phyloP scores from a whole-genome alignment of 2,113 vertebrate species.

The Capreolus pygargus region DNA sequence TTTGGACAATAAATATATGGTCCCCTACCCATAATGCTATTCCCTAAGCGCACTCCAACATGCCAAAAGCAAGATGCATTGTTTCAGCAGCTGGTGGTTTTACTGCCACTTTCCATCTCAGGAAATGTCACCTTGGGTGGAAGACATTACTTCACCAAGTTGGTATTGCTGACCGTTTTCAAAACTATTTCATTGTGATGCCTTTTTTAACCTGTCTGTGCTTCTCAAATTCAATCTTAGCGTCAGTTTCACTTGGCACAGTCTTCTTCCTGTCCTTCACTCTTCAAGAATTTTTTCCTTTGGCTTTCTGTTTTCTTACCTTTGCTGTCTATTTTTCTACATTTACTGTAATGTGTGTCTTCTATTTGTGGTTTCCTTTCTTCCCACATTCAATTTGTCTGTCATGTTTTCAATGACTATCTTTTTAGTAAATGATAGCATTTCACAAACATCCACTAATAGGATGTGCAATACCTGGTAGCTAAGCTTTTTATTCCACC shows the following conservation, averaged over 20 bases:
- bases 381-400: slow-evolving; percentile 57
- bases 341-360: slow-evolving; percentile 18
- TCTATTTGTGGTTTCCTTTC: slow-evolving; percentile 49
- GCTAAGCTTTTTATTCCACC: background rate
- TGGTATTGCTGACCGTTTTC: slow-evolving; percentile 23
- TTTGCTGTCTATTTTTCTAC: slow-evolving; percentile 36
- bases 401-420: slow-evolving; percentile 44
- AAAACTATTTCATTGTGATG: background rate
- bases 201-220: slow-evolving; percentile 3
- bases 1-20: background rate
- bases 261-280: slow-evolving; percentile 35
- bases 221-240: slow-evolving; percentile 29
- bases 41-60: slow-evolving; percentile 16
- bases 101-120: slow-evolving; percentile 10
- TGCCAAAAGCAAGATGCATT: background rate
- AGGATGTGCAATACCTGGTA: background rate
- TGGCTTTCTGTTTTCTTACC: slow-evolving; percentile 55
- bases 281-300: background rate
- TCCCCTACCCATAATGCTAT: background rate
- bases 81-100: slow-evolving; percentile 13
- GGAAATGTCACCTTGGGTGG: slow-evolving; percentile 46
- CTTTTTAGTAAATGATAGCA: slow-evolving; percentile 54
- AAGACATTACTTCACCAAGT: slow-evolving; percentile 46
- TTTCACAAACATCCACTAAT: slow-evolving; percentile 42
- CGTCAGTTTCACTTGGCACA: slow-evolving; percentile 14